These are phyloP conservation scores for Sycon ciliatum DNA, from an alignment of 37 sponge, comb jelly and placozoan species.

Conservation along the genomic window DNA sequence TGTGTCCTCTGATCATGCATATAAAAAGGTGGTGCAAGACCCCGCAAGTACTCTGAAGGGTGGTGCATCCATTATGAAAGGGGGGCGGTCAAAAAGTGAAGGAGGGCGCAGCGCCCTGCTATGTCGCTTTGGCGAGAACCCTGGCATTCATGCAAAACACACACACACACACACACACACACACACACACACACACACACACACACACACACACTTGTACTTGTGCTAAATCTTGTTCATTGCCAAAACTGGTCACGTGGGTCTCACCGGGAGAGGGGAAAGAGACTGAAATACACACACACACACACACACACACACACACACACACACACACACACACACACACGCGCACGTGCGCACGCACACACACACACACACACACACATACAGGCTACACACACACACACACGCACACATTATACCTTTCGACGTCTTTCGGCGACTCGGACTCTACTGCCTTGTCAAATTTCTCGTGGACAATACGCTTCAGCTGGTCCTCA, in stretches of 20 bases:
- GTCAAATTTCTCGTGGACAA: conserved; percentile 49
- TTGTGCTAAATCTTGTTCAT: background rate
- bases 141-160: too few species aligned
- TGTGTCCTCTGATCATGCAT: too few species aligned
- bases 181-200: background rate
- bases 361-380: background rate
- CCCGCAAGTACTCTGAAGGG: too few species aligned
- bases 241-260: background rate
- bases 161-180: background rate
- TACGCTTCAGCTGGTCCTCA: conserved; percentile 47
- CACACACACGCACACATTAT: background rate
- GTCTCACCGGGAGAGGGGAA: background rate
- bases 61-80: too few species aligned
- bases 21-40: too few species aligned
- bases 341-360: background rate
- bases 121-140: too few species aligned
- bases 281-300: background rate
- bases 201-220: conserved; percentile 1
- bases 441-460: conserved; percentile 34
- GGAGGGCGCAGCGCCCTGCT: too few species aligned
- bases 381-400: background rate
- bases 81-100: too few species aligned
- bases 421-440: conserved; percentile 42
- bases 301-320: background rate
- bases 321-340: background rate